A percentile compares a stretch with the other conserved stretches of the same genome.
These are phyloP conservation scores for Mohoua ochrocephala DNA, from an alignment of 2,113 vertebrate genomes.

Conservation along the genomic window DNA sequence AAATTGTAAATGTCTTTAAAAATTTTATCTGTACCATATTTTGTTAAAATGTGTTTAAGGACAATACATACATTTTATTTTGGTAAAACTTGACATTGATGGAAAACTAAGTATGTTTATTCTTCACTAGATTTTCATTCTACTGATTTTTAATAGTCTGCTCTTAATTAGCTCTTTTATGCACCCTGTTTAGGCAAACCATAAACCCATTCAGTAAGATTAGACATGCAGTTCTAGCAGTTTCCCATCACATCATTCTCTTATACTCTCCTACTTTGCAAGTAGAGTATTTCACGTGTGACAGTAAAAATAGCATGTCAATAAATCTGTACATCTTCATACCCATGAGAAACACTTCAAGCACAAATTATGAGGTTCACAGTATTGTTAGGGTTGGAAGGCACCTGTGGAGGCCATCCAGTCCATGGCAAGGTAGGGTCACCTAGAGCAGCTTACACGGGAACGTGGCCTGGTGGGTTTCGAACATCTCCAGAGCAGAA, in stretches of 20 bases:
- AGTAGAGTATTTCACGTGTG: rapidly evolving
- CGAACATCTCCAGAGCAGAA: neutral
- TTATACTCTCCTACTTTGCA: neutral
- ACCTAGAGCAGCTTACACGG: neutral
- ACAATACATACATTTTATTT: neutral
- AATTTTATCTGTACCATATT: neutral
- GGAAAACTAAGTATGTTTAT: neutral
- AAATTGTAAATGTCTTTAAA: neutral
- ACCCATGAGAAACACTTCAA: neutral
- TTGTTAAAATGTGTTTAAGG: neutral
- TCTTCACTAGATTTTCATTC: neutral
- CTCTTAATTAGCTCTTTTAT: neutral
- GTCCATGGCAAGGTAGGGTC: neutral
- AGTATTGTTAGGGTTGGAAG: neutral
- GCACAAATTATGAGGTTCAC: neutral
- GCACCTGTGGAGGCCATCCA: neutral
- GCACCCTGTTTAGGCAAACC: neutral
- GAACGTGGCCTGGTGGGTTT: too few relatives aligned
- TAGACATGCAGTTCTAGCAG: neutral
- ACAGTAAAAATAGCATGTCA: neutral
- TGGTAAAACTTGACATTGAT: neutral
- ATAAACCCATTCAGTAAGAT: neutral
- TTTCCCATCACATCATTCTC: too few relatives aligned
- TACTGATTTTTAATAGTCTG: neutral
- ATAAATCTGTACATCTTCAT: neutral